Evolutionary conservation across 2,797 vertebrate species (phyloP).

Genomic region (Erpetoichthys calabaricus): DNA sequence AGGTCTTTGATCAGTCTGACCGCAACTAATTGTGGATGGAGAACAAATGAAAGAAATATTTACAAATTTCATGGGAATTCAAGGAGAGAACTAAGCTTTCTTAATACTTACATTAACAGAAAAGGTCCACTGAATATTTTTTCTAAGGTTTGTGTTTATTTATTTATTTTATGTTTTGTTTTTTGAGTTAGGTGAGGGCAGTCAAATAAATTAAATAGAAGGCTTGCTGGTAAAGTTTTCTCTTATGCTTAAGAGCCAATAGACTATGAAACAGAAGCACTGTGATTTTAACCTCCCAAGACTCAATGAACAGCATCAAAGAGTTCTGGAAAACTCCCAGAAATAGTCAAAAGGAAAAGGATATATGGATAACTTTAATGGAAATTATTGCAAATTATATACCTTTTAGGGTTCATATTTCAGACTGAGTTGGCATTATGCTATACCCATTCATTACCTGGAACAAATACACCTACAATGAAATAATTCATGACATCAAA

Average conservation of each 20-base stretch:
- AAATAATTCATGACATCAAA: too few relatives aligned
- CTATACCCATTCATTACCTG: too few relatives aligned
- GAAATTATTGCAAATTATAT: too few relatives aligned
- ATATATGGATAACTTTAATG: too few relatives aligned
- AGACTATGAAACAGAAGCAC: conserved; percentile 20
- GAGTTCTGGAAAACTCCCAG: too few relatives aligned
- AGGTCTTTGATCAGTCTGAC: conserved; percentile 92
- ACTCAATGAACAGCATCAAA: too few relatives aligned
- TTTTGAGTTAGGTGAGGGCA: conserved; percentile 32
- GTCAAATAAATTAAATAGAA: conserved; percentile 17
- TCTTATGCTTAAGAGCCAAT: conserved; percentile 12
- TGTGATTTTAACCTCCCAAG: conserved; percentile 31
- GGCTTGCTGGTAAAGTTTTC: conserved; percentile 26
- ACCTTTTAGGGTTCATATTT: too few relatives aligned
- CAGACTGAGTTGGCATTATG: too few relatives aligned
- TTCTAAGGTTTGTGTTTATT: conserved; percentile 47
- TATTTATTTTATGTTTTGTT: conserved; percentile 33
- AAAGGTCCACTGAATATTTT: conserved; percentile 60
- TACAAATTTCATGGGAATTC: conserved; percentile 98
- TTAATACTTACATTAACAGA: conserved; percentile 65
- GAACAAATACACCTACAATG: too few relatives aligned
- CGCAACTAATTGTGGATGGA: conserved; percentile 89
- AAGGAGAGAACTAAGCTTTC: conserved; percentile 59
- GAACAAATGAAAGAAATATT: conserved; percentile 99
- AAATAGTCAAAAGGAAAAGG: too few relatives aligned